Conservation (phyloP, 2,888 invertebrate species). For the Nemapogon koenigi region DNA sequence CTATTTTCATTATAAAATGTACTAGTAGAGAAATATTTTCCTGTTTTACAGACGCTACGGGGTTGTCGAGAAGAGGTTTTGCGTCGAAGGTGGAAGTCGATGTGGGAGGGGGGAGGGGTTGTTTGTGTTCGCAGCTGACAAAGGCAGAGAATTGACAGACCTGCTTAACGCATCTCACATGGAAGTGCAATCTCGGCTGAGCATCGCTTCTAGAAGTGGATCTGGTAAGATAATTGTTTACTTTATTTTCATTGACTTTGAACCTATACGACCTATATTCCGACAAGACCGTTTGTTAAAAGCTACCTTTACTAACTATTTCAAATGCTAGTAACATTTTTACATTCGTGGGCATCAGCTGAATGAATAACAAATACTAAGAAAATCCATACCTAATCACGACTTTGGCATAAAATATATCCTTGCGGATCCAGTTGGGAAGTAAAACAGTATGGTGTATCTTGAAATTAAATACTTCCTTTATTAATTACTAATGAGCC, state of each 20-base stretch:
- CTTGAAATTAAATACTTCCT: too few species aligned
- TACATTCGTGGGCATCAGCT: too few species aligned
- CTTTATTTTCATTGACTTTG: too few species aligned
- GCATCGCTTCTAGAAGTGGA: slow-evolving; percentile 50
- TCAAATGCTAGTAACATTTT: too few species aligned
- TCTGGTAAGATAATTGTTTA: slow-evolving; percentile 30
- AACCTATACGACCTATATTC: too few species aligned
- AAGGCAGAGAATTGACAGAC: slow-evolving; percentile 76
- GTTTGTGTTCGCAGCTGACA: slow-evolving; percentile 80
- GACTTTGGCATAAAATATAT: too few species aligned
- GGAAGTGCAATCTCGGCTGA: slow-evolving; percentile 59
- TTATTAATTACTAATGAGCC: too few species aligned
- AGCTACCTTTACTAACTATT: too few species aligned
- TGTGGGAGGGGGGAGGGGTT: slow-evolving; percentile 86
- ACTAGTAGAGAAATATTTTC: slow-evolving; percentile 6
- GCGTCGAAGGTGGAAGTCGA: slow-evolving; percentile 89
- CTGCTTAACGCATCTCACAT: slow-evolving; percentile 69
- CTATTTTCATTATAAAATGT: slow-evolving; percentile 4
- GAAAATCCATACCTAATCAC: too few species aligned
- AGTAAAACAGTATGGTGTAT: too few species aligned
- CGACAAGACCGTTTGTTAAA: background rate
- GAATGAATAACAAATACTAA: too few species aligned
- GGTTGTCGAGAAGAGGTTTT: slow-evolving; percentile 84
- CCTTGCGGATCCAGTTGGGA: too few species aligned
- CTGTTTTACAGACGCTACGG: slow-evolving; percentile 75